Evolutionary conservation across 2,797 vertebrate species (phyloP).

Genomic region (Crocidura indochinensis): DNA sequence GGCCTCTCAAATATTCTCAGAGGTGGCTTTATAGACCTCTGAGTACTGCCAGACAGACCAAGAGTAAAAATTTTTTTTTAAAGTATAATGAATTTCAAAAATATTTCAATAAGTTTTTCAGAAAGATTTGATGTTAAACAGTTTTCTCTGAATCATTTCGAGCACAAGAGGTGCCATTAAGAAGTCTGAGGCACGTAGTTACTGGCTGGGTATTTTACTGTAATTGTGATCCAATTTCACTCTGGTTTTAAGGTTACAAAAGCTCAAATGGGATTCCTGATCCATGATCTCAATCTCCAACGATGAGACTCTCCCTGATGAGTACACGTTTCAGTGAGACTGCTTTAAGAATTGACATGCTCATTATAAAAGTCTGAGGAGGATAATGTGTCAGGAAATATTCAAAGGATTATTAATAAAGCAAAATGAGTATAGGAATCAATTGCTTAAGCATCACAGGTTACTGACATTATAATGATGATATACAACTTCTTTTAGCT

Average conservation of each 20-base stretch:
- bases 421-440: constrained; percentile 70
- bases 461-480: constrained; percentile 72
- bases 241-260: constrained; percentile 76
- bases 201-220: constrained; percentile 80
- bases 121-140: constrained; percentile 75
- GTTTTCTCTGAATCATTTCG: constrained; percentile 84
- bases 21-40: too few species aligned
- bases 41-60: too few species aligned
- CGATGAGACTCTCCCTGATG: constrained; percentile 77
- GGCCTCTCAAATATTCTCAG: too few species aligned
- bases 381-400: constrained; percentile 80
- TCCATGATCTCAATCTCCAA: constrained; percentile 73
- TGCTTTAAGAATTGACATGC: constrained; percentile 81
- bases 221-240: constrained; percentile 82
- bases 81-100: constrained; percentile 70
- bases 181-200: constrained; percentile 77
- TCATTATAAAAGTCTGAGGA: constrained; percentile 77
- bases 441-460: constrained; percentile 72
- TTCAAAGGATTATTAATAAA: constrained; percentile 80
- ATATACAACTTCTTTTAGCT: constrained; percentile 72
- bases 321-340: constrained; percentile 79
- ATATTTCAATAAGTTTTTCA: constrained; percentile 69
- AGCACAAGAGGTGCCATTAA: constrained; percentile 78
- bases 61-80: background rate
- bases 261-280: constrained; percentile 76